A percentile compares a stretch with the other conserved stretches of the same genome.
phyloP scores from a whole-genome alignment of 2,888 invertebrate genomes.

The Nephrotoma appendiculata region DNA sequence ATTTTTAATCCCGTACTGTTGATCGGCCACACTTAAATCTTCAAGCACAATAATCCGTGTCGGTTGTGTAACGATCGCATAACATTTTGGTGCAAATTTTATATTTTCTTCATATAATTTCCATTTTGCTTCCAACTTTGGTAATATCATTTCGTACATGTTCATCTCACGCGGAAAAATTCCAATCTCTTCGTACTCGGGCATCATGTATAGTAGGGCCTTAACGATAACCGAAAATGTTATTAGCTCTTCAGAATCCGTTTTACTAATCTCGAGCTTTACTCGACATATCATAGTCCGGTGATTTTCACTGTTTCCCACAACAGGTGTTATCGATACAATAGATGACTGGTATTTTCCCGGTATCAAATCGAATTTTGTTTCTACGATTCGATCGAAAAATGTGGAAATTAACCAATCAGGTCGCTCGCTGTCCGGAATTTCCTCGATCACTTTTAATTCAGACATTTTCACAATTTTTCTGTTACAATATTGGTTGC shows the following conservation, averaged over 20 bases:
- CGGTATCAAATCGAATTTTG: neutral
- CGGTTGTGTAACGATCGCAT: neutral
- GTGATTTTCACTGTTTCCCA: neutral
- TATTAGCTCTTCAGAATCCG: neutral
- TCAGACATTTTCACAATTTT: neutral
- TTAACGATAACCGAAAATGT: neutral
- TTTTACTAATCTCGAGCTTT: neutral
- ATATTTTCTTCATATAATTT: neutral
- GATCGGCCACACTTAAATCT: neutral
- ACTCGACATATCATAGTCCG: neutral
- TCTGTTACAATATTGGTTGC: no score
- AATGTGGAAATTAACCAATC: neutral
- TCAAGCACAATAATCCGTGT: neutral
- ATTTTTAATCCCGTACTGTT: neutral
- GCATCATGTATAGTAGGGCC: neutral
- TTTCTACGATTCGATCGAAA: neutral
- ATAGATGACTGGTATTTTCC: neutral
- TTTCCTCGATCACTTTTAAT: neutral
- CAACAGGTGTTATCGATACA: neutral
- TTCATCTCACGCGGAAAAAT: neutral
- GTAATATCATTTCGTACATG: neutral
- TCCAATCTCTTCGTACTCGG: neutral
- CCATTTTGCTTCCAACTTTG: neutral
- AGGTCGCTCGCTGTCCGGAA: neutral
- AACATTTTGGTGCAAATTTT: neutral